Percentiles rank a stretch among this genome's conserved stretches.
phyloP scores from a whole-genome alignment of 2,888 invertebrate species.

The Cynaeus angustus region DNA sequence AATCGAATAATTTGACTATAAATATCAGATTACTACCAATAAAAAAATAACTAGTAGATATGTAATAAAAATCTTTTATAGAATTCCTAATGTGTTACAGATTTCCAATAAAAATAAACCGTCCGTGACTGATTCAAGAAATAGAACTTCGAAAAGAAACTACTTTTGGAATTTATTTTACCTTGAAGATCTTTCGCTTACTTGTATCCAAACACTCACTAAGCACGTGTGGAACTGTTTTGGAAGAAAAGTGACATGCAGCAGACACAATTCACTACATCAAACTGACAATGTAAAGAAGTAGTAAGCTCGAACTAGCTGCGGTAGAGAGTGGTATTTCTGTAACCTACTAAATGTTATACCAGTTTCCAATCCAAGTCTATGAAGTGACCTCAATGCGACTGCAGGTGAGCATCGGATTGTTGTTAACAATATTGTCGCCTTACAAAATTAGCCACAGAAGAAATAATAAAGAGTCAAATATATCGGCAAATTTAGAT shows the following conservation, averaged over 20 bases:
- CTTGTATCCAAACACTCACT: conserved; percentile 28
- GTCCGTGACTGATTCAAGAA: too few relatives aligned
- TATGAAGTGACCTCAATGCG: conserved; percentile 50
- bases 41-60: too few relatives aligned
- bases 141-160: background rate
- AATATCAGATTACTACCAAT: too few relatives aligned
- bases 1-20: too few relatives aligned
- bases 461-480: conserved; percentile 17
- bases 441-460: conserved; percentile 7
- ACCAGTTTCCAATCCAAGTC: conserved; percentile 51
- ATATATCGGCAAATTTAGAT: conserved; percentile 25
- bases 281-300: conserved; percentile 38
- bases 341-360: conserved; percentile 52
- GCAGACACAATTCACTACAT: conserved; percentile 32
- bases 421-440: conserved; percentile 3
- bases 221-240: conserved; percentile 30
- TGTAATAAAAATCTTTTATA: too few relatives aligned
- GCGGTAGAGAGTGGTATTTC: conserved; percentile 52
- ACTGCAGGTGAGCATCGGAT: conserved; percentile 44
- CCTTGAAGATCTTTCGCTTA: background rate
- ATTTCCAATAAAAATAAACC: too few relatives aligned
- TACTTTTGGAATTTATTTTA: conserved; percentile 3
- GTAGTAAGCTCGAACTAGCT: conserved; percentile 19
- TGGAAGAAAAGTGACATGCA: conserved; percentile 40
- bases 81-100: too few relatives aligned